Conservation (phyloP, 2,797 vertebrate genomes). For the Odontamblyopus lacepedii region DNA sequence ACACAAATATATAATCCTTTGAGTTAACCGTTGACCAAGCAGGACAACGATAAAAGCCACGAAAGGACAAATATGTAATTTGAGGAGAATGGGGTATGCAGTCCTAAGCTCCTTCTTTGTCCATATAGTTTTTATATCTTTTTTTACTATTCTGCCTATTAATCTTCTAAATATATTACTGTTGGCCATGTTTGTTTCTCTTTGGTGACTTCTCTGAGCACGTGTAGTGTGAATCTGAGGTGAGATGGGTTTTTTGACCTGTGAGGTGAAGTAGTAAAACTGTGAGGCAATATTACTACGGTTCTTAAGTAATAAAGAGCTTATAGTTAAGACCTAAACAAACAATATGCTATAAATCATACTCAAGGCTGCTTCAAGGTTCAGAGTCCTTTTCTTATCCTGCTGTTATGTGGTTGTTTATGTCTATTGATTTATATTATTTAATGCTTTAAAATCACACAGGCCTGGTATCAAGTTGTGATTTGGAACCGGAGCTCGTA, state of each 20-base stretch:
- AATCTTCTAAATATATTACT: not conserved
- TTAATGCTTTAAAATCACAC: no score
- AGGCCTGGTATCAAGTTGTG: not conserved
- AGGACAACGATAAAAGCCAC: constrained; percentile 21
- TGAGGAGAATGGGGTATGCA: not conserved
- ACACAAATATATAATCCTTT: constrained; percentile 35
- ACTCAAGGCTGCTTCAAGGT: not conserved
- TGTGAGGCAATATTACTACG: constrained; percentile 13
- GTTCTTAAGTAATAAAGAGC: constrained; percentile 2
- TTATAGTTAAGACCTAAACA: not conserved
- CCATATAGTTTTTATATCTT: no score
- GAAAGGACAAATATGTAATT: constrained; percentile 26
- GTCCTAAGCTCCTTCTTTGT: no score
- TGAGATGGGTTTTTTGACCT: not conserved
- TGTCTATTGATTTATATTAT: not conserved
- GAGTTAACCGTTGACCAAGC: constrained; percentile 62
- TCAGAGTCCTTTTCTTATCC: constrained; percentile 9
- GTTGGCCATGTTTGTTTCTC: not conserved
- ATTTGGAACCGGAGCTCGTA: not conserved
- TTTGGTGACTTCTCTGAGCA: not conserved
- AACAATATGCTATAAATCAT: not conserved
- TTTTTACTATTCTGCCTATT: not conserved
- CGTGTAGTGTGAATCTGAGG: not conserved
- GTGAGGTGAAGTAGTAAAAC: not conserved
- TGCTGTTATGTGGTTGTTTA: not conserved